Evolutionary conservation across 2,888 invertebrate genomes (phyloP).

Genomic region (Eupithecia tripunctaria): DNA sequence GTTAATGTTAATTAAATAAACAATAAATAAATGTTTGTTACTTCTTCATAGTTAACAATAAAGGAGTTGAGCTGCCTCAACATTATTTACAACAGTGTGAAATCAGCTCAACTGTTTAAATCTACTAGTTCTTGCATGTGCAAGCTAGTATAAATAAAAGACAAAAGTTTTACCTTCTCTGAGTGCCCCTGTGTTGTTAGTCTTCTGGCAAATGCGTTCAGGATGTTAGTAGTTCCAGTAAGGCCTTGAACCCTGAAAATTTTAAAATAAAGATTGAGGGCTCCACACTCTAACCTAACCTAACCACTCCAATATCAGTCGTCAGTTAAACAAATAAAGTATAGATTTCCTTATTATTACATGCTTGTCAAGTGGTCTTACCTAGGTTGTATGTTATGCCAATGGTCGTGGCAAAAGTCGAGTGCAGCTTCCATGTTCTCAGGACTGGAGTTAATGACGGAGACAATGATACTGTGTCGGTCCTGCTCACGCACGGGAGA

Average conservation of each 20-base stretch:
- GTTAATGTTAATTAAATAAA: too few relatives aligned
- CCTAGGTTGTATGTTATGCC: slow-evolving; percentile 71
- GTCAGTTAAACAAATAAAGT: not conserved
- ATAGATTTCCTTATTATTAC: not conserved
- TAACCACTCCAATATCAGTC: not conserved
- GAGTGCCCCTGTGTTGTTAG: slow-evolving; percentile 64
- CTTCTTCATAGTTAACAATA: too few relatives aligned
- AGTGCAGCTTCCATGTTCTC: slow-evolving; percentile 72
- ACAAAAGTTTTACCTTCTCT: slow-evolving; percentile 55
- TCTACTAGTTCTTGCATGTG: too few relatives aligned
- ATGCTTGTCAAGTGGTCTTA: slow-evolving; percentile 32
- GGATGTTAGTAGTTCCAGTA: slow-evolving; percentile 76
- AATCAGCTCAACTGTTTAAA: too few relatives aligned
- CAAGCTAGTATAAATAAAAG: not conserved
- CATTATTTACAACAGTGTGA: too few relatives aligned
- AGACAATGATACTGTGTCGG: slow-evolving; percentile 68
- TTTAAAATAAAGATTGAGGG: not conserved
- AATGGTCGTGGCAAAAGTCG: slow-evolving; percentile 73
- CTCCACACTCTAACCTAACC: not conserved
- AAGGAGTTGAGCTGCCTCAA: too few relatives aligned
- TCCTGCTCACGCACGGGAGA: slow-evolving; percentile 75
- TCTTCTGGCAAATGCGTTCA: slow-evolving; percentile 71
- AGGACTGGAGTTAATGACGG: slow-evolving; percentile 74
- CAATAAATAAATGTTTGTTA: too few relatives aligned
- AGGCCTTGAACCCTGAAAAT: slow-evolving; percentile 72